Evolutionary conservation across 2,113 vertebrate genomes (phyloP).

Genomic region (Semicossyphus pulcher): DNA sequence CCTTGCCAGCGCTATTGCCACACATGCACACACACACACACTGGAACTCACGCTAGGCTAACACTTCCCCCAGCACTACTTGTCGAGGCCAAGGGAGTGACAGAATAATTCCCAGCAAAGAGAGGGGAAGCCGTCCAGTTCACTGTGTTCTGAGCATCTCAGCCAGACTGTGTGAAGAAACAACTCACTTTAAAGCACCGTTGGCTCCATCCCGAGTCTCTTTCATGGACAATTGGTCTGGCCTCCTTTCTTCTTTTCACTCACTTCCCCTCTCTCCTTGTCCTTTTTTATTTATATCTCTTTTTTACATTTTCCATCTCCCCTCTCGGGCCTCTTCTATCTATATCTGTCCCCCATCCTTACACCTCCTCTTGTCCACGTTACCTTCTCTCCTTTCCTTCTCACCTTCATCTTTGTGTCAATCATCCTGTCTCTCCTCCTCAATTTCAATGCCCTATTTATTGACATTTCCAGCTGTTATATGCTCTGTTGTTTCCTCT

Average conservation of each 20-base stretch:
- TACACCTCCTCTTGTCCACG: not conserved
- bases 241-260: constrained; percentile 28
- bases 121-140: constrained; percentile 50
- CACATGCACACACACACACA: constrained; percentile 1
- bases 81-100: constrained; percentile 57
- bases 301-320: not conserved
- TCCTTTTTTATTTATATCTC: constrained; percentile 2
- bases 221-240: constrained; percentile 35
- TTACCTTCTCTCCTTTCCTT: too few species aligned
- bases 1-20: constrained; percentile 33
- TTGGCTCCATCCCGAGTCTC: not conserved
- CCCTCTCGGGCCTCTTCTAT: not conserved
- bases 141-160: constrained; percentile 33
- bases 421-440: not conserved
- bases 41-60: constrained; percentile 12
- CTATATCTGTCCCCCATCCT: not conserved
- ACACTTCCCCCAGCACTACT: constrained; percentile 43
- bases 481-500: constrained; percentile 3
- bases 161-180: constrained; percentile 50
- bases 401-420: not conserved
- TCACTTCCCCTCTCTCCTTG: constrained; percentile 9
- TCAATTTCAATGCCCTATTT: not conserved
- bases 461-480: not conserved
- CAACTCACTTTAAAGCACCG: constrained; percentile 28
- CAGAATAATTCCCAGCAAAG: constrained; percentile 50